Evolutionary conservation across 2,113 vertebrate genomes (phyloP).

Genomic region (Hucho hucho): DNA sequence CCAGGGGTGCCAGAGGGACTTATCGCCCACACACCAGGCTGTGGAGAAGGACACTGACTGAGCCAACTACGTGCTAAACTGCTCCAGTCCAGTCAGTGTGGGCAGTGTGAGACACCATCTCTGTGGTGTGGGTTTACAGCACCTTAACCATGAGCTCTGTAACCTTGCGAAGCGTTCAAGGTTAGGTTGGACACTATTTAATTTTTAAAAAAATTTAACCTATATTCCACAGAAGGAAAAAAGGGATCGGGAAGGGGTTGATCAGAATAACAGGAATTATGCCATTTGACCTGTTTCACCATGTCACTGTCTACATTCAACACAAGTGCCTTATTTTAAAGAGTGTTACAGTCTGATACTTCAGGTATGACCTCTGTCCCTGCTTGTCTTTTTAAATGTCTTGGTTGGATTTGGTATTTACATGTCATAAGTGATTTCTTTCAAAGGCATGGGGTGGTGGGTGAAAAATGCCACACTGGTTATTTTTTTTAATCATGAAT

Average conservation of each 20-base stretch:
- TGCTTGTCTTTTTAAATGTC: not conserved
- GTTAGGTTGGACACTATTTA: not conserved
- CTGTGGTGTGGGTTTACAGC: not conserved
- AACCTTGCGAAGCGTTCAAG: not conserved
- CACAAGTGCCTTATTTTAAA: not conserved
- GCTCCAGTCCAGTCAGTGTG: not conserved
- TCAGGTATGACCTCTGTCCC: not conserved
- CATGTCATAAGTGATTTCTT: not conserved
- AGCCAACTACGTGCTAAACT: not conserved
- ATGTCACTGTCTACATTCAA: not conserved
- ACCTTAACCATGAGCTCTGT: not conserved
- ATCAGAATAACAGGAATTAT: not conserved
- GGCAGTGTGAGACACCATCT: not conserved
- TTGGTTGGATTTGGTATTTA: not conserved
- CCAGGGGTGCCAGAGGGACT: constrained; percentile 21
- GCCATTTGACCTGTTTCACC: not conserved
- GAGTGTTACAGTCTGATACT: too few relatives aligned
- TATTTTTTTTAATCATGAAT: not conserved
- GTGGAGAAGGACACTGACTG: not conserved
- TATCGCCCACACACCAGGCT: not conserved
- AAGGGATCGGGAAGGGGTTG: not conserved
- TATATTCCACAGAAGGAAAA: not conserved
- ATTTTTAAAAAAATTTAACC: too few relatives aligned
- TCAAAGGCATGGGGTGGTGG: constrained; percentile 13
- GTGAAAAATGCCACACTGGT: not conserved